Percentiles rank a stretch among this genome's conserved stretches.
Evolutionary conservation across 2,888 invertebrate genomes (phyloP).

Genomic region (Rosalia funebris): DNA sequence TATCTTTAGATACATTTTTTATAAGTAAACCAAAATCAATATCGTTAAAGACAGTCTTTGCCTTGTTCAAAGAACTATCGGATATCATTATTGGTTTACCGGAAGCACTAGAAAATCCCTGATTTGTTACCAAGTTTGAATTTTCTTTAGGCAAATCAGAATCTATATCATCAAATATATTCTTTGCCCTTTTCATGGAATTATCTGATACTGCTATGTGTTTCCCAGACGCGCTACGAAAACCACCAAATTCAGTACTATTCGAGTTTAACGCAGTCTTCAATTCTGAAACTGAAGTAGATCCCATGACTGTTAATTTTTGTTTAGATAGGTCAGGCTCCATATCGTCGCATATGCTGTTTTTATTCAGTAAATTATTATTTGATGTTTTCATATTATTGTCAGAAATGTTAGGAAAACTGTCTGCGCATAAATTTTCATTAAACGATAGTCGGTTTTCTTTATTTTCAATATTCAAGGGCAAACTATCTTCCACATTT

Average conservation of each 20-base stretch:
- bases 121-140: neutral
- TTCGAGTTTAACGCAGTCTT: too few relatives aligned
- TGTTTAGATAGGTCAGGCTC: too few relatives aligned
- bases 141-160: neutral
- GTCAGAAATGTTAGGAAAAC: neutral
- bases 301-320: too few relatives aligned
- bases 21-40: too few relatives aligned
- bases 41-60: too few relatives aligned
- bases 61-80: too few relatives aligned
- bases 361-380: neutral
- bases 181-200: slow-evolving; percentile 56
- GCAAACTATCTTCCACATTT: too few relatives aligned
- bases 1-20: too few relatives aligned
- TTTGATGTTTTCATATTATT: neutral
- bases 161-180: slow-evolving; percentile 53
- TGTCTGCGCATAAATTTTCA: neutral
- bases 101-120: neutral
- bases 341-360: neutral
- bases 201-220: slow-evolving; percentile 59
- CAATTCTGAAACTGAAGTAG: too few relatives aligned
- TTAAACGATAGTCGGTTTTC: neutral
- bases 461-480: neutral
- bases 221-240: slow-evolving; percentile 57
- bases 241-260: neutral
- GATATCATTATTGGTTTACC: too few relatives aligned